A percentile compares a stretch with the other conserved stretches of the same genome.
Conservation (phyloP, 2,113 vertebrate species). For the Pelodiscus sinensis region DNA sequence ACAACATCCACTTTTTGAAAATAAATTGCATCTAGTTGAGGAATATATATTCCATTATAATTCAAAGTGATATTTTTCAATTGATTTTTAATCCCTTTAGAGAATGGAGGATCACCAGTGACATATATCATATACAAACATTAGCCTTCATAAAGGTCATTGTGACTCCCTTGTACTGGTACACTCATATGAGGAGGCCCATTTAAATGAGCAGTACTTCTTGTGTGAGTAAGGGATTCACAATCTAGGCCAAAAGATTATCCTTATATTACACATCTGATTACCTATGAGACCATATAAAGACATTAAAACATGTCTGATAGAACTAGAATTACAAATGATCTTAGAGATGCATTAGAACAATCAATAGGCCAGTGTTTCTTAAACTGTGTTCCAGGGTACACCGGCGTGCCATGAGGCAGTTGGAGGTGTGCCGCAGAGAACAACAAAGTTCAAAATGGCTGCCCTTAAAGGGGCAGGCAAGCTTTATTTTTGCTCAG, state of each 20-base stretch:
- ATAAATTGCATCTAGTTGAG: too few relatives aligned
- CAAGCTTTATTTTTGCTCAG: too few relatives aligned
- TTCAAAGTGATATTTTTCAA: neutral
- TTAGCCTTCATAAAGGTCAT: neutral
- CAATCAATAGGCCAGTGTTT: neutral
- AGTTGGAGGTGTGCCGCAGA: too few relatives aligned
- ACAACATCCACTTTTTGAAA: neutral
- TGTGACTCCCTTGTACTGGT: neutral
- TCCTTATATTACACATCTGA: neutral
- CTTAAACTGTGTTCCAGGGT: too few relatives aligned
- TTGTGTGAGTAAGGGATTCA: neutral
- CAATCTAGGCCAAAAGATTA: neutral
- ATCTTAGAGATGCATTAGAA: neutral
- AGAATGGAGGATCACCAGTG: neutral
- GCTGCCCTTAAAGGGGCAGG: too few relatives aligned
- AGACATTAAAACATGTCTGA: neutral
- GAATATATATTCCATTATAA: neutral
- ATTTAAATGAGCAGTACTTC: neutral
- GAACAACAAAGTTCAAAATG: too few relatives aligned
- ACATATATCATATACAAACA: neutral
- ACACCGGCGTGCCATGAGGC: too few relatives aligned
- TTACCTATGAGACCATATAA: neutral
- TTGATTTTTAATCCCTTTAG: neutral
- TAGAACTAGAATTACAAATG: neutral
- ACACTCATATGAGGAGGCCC: neutral